Percentiles rank a stretch among this genome's conserved stretches.
Evolutionary conservation across 2,797 vertebrate genomes (phyloP).

Genomic region (Neosalanx taihuensis): DNA sequence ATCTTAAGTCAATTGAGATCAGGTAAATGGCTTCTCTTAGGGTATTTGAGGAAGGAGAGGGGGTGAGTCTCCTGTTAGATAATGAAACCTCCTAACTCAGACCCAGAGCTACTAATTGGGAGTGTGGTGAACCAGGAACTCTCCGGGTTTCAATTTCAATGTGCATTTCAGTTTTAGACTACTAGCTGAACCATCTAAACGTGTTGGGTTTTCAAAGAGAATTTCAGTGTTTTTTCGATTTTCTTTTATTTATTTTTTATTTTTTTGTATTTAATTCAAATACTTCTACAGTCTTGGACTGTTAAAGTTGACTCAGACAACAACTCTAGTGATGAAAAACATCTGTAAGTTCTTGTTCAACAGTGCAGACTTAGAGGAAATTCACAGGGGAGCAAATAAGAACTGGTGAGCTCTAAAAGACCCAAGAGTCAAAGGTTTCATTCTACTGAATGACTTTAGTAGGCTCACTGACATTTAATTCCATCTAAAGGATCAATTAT

Average conservation of each 20-base stretch:
- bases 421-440: too few relatives aligned
- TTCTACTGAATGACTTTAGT: too few relatives aligned
- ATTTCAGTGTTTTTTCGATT: too few relatives aligned
- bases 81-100: slow-evolving; percentile 10
- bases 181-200: not conserved
- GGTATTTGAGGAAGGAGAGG: slow-evolving; percentile 1
- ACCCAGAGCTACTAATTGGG: slow-evolving; percentile 5
- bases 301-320: too few relatives aligned
- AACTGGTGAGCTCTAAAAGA: not conserved
- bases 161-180: not conserved
- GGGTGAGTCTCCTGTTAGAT: slow-evolving; percentile 7
- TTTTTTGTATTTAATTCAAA: too few relatives aligned
- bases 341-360: not conserved
- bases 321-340: too few relatives aligned
- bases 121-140: slow-evolving; percentile 8
- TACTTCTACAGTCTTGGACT: too few relatives aligned
- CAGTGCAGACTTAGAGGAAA: not conserved
- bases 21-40: slow-evolving; percentile 14
- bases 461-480: too few relatives aligned
- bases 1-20: not conserved
- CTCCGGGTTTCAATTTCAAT: not conserved
- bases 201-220: not conserved
- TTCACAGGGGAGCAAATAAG: not conserved
- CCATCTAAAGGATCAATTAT: too few relatives aligned
- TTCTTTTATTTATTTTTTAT: too few relatives aligned